Evolutionary conservation across 2,888 invertebrate genomes (phyloP).

Genomic region (Tillus elongatus): DNA sequence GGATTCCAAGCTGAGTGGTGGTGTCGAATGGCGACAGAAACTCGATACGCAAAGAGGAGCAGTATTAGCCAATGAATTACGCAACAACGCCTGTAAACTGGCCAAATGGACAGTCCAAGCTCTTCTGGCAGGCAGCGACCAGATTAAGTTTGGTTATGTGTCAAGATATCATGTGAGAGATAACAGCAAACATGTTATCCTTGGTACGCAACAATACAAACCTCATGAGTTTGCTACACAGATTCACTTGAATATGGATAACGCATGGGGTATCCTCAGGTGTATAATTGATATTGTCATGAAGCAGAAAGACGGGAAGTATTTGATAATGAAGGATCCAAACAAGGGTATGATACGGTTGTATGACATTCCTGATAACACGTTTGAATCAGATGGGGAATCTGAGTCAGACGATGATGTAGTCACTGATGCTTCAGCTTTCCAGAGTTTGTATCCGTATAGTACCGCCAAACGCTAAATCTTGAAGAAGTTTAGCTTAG

Average conservation of each 20-base stretch:
- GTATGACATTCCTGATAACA: slow-evolving; percentile 97
- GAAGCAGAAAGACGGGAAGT: slow-evolving; percentile 94
- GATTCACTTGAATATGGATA: slow-evolving; percentile 98
- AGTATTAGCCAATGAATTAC: slow-evolving; percentile 93
- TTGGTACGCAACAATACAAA: slow-evolving; percentile 96
- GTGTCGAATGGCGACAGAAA: slow-evolving; percentile 97
- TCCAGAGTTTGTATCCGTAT: slow-evolving; percentile 40
- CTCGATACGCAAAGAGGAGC: slow-evolving; percentile 96
- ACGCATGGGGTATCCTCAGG: slow-evolving; percentile 96
- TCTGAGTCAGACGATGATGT: slow-evolving; percentile 72
- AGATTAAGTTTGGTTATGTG: slow-evolving; percentile 98
- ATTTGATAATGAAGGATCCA: slow-evolving; percentile 97
- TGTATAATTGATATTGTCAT: slow-evolving; percentile 96
- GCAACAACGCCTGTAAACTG: slow-evolving; percentile 98
- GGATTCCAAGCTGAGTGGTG: slow-evolving; percentile 93
- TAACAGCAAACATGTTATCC: slow-evolving; percentile 90
- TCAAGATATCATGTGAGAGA: slow-evolving; percentile 89
- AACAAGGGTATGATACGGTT: slow-evolving; percentile 96
- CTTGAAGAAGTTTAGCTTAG: no score
- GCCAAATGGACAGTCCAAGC: slow-evolving; percentile 99
- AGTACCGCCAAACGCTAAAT: slow-evolving; percentile 27
- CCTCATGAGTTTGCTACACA: slow-evolving; percentile 98
- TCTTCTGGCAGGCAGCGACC: slow-evolving; percentile 88
- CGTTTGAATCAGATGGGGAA: slow-evolving; percentile 96
- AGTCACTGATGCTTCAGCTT: slow-evolving; percentile 35